Base-by-base conservation (phyloP, 2,888 invertebrate species). In the Agrochola lota region DNA sequence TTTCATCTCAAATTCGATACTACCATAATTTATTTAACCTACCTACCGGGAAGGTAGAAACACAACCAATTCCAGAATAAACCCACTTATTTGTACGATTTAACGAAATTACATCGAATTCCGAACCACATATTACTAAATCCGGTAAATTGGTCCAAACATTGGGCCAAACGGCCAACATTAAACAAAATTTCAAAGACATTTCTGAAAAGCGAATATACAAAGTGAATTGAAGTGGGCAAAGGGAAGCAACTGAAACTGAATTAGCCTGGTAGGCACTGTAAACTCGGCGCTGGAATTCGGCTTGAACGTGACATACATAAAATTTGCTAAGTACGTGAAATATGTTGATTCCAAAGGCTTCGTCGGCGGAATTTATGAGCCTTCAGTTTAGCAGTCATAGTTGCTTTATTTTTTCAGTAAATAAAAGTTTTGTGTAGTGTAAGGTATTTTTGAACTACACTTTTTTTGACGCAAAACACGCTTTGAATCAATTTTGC, bases 231-330 rank as follows among this genome's bases (percentile, higher is more conserved):
- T 91, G 90, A 85, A 90, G 87, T 83, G 85, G 85, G 88, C 75
- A 86, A 88, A 87, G 87, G 87, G 87, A 85, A 85, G 74, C 76
- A 84, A 83, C 85, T 85, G 86, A 91, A 93, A 92, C 90, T 90
- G 89, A 91, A 93, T 93, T 93, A 92, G 88, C 85, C 81, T 90
- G 87, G 78, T 84, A 83, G 84, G 83, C 81, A 83, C 85, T 87
- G 89, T 80, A 83, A 90, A 88, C 89, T 89, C 81, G 83, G 82
- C 79, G 80, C 78, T 85, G 87, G 89, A 91, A 91, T 91, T 91
- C 87, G 72, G 84, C 86, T 86, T 81, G 84, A 77, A 92, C 92
- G 92, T 92, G 92, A 92, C 87, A 77, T 72, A 88, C 90, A 92
- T 92, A 89, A 84, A 90, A 91, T 85, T 85, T 84, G 83, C 85